Evolutionary conservation across 2,113 vertebrate species (phyloP).

Genomic region (Anarhynchus alexandrinus): DNA sequence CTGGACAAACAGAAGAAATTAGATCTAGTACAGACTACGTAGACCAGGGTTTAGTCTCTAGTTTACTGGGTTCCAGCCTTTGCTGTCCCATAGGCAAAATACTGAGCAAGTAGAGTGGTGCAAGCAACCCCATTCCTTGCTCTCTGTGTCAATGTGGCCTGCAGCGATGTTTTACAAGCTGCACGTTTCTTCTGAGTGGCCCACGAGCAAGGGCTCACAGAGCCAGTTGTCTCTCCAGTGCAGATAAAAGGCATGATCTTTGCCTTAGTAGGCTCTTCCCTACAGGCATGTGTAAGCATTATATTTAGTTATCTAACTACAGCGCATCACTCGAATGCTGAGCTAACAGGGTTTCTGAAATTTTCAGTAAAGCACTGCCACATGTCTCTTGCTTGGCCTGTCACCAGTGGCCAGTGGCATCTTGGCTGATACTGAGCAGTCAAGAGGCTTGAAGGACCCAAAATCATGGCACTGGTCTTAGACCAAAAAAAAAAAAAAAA

Average conservation of each 20-base stretch:
- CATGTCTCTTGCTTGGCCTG: not conserved
- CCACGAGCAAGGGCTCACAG: not conserved
- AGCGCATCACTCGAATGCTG: not conserved
- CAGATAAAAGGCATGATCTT: not conserved
- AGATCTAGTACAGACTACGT: not conserved
- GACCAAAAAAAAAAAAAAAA: not conserved
- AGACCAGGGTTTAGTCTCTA: not conserved
- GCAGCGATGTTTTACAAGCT: not conserved
- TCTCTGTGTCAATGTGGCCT: not conserved
- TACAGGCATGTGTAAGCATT: not conserved
- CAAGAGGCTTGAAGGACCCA: not conserved
- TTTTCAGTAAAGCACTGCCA: not conserved
- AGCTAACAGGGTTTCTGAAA: not conserved
- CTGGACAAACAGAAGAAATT: not conserved
- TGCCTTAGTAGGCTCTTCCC: not conserved
- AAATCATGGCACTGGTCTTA: not conserved
- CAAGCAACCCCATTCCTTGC: not conserved
- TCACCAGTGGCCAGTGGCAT: not conserved
- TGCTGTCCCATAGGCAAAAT: not conserved
- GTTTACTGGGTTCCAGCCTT: not conserved
- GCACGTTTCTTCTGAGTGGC: not conserved
- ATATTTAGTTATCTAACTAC: not conserved
- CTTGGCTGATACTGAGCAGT: not conserved
- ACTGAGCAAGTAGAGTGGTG: not conserved
- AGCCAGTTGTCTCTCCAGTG: not conserved